A percentile compares a stretch with the other conserved stretches of the same genome.
Conservation (phyloP, 2,888 invertebrate species). For the Belgica antarctica region DNA sequence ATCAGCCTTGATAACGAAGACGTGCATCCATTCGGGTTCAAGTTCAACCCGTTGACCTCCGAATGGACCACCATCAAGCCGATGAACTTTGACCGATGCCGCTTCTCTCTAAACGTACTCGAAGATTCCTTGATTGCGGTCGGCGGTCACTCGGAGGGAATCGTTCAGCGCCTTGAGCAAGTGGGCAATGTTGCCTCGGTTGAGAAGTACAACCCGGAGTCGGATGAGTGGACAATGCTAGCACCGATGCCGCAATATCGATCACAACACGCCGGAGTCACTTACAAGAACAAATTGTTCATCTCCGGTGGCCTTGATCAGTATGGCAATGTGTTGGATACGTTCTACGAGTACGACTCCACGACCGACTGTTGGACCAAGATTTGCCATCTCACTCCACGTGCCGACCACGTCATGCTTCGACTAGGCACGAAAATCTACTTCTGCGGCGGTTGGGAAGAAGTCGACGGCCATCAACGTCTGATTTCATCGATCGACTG, state of each 20-base stretch:
- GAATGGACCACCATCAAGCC: constrained; percentile 69
- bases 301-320: constrained; percentile 54
- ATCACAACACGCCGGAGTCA: constrained; percentile 62
- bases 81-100: constrained; percentile 64
- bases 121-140: constrained; percentile 60
- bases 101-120: constrained; percentile 65
- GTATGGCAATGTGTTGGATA: constrained; percentile 55
- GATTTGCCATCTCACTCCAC: constrained; percentile 59
- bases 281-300: constrained; percentile 50
- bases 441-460: constrained; percentile 67
- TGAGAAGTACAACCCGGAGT: constrained; percentile 61
- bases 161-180: constrained; percentile 54
- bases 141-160: constrained; percentile 63
- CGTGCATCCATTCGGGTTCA: constrained; percentile 71
- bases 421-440: constrained; percentile 60
- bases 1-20: constrained; percentile 64
- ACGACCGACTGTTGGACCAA: constrained; percentile 58
- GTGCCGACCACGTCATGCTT: constrained; percentile 67
- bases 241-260: constrained; percentile 59
- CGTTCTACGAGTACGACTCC: constrained; percentile 59
- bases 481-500: constrained; percentile 65
- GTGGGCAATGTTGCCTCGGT: constrained; percentile 52
- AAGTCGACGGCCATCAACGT: constrained; percentile 58
- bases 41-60: constrained; percentile 61
- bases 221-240: constrained; percentile 62